Percentiles rank a stretch among this genome's conserved stretches.
Evolutionary conservation across 2,113 vertebrate species (phyloP).

Genomic region (Spheniscus mendiculus): DNA sequence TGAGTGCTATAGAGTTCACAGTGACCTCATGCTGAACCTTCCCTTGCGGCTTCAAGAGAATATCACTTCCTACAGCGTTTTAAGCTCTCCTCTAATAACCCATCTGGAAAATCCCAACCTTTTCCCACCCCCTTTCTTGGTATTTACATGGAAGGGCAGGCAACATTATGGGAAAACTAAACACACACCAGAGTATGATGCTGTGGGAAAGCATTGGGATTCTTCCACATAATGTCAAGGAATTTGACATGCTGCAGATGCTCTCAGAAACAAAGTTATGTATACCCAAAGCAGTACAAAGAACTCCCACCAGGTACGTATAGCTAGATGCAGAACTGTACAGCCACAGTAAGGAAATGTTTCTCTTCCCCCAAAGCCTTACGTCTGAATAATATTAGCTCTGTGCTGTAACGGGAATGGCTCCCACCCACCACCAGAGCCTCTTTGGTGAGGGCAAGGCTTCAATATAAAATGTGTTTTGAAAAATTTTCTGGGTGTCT

Average conservation of each 20-base stretch:
- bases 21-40: neutral
- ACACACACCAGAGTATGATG: neutral
- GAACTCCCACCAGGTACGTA: neutral
- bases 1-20: neutral
- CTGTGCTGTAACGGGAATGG: neutral
- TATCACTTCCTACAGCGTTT: neutral
- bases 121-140: neutral
- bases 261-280: neutral
- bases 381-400: neutral
- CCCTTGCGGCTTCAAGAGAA: neutral
- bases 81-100: neutral
- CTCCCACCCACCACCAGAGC: neutral
- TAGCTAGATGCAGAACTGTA: neutral
- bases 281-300: neutral
- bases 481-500: neutral
- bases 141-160: neutral
- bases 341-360: neutral
- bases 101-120: neutral
- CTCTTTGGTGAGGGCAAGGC: neutral
- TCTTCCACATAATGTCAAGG: neutral
- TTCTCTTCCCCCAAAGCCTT: neutral
- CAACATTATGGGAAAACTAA: neutral
- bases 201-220: neutral
- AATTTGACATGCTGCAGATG: neutral
- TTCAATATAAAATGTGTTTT: neutral